A percentile compares a stretch with the other conserved stretches of the same genome.
Conservation (phyloP, 1,140 invertebrate genomes). For the Drosophila parvula region DNA sequence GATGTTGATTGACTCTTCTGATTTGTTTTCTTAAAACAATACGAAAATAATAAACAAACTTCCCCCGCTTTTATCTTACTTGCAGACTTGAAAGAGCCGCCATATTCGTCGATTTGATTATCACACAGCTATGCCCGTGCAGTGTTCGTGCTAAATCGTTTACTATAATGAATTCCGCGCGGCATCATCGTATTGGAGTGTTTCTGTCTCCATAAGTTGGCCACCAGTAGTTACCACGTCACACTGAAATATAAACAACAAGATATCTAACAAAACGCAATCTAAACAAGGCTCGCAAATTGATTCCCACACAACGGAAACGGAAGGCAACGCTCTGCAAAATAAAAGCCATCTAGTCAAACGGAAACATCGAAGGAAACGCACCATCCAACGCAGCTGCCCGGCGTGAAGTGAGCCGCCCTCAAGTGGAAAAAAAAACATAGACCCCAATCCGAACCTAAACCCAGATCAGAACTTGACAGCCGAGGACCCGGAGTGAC, state of each 20-base stretch:
- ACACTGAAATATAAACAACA: slow-evolving; percentile 19
- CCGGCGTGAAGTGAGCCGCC: slow-evolving; percentile 10
- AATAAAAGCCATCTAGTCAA: slow-evolving; percentile 44
- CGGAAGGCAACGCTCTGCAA: slow-evolving; percentile 15
- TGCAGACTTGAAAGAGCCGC: slow-evolving; percentile 46
- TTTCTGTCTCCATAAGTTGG: slow-evolving; percentile 83
- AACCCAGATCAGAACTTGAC: slow-evolving; percentile 44
- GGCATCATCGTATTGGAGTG: slow-evolving; percentile 84
- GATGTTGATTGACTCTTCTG: slow-evolving; percentile 39
- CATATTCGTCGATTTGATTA: slow-evolving; percentile 17
- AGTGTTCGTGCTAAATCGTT: slow-evolving; percentile 71
- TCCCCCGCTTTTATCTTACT: slow-evolving; percentile 16
- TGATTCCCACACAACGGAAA: slow-evolving; percentile 19
- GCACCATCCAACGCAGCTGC: slow-evolving; percentile 15
- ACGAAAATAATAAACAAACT: slow-evolving; percentile 37
- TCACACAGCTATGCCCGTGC: slow-evolving; percentile 57
- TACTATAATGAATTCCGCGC: slow-evolving; percentile 83
- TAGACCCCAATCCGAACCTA: slow-evolving; percentile 3
- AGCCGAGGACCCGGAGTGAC: slow-evolving; percentile 22
- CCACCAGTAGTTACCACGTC: slow-evolving; percentile 21
- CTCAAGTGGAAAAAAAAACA: slow-evolving; percentile 8
- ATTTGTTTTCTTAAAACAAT: slow-evolving; percentile 11
- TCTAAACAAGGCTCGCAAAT: slow-evolving; percentile 36
- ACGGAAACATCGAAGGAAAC: slow-evolving; percentile 40
- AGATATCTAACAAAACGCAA: slow-evolving; percentile 18